Percentiles rank a stretch among this genome's conserved stretches.
phyloP scores from a whole-genome alignment of 2,888 invertebrate genomes.

The Odontomyia ornata region DNA sequence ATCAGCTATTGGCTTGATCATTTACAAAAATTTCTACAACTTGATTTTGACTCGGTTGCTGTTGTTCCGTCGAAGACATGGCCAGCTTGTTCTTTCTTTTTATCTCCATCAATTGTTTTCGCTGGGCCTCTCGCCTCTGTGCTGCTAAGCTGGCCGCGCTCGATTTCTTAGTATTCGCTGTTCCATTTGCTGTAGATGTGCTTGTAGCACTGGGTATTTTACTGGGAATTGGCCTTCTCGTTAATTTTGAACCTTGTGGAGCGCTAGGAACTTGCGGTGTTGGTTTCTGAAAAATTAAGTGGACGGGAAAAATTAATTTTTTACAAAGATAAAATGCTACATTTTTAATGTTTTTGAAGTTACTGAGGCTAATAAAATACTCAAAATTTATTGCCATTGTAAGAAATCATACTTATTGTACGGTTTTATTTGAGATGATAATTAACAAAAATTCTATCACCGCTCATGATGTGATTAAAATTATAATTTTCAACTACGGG shows the following conservation, averaged over 20 bases:
- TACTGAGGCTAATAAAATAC: no score
- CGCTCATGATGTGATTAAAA: no score
- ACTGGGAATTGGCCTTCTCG: constrained; percentile 54
- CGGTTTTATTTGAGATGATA: no score
- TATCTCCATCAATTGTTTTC: constrained; percentile 80
- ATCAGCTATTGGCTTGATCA: constrained; percentile 56
- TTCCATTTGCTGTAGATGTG: no score
- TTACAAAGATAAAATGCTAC: no score
- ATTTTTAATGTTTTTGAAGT: no score
- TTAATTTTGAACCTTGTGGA: constrained; percentile 52
- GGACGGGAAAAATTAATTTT: no score
- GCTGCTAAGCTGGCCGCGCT: constrained; percentile 62
- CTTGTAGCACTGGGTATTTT: constrained; percentile 42
- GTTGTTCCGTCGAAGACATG: constrained; percentile 49
- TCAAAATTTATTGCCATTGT: no score
- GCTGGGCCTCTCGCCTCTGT: constrained; percentile 73
- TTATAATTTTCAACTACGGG: no score
- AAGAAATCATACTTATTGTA: no score
- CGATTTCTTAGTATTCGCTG: constrained; percentile 51
- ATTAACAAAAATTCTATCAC: no score
- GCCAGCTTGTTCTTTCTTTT: constrained; percentile 62
- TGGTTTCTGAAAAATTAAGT: constrained; percentile 53
- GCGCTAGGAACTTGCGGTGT: constrained; percentile 49
- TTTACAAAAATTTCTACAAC: constrained; percentile 53
- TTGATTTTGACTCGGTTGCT: constrained; percentile 24